These are phyloP conservation scores for Pampusana beccarii DNA, from an alignment of 2,113 vertebrate genomes.

Conservation along the genomic window DNA sequence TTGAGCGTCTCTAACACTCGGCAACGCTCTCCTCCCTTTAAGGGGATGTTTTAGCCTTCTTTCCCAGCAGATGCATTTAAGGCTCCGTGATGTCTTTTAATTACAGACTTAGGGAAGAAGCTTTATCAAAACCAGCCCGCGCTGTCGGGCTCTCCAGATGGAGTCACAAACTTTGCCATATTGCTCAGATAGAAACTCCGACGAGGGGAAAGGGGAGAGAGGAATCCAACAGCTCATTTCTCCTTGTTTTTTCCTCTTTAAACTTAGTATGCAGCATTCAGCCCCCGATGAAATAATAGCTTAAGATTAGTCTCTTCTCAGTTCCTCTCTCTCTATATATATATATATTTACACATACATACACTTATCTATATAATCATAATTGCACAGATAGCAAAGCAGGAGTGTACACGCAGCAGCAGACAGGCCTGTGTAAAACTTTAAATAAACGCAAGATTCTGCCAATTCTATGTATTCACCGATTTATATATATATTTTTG, in stretches of 20 bases:
- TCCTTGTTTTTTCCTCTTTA: not conserved
- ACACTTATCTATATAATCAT: not conserved
- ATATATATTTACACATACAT: not conserved
- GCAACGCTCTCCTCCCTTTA: slow-evolving; percentile 32
- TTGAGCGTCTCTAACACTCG: slow-evolving; percentile 11
- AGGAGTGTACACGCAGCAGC: not conserved
- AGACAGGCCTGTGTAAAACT: not conserved
- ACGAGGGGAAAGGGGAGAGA: not conserved
- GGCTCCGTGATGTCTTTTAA: slow-evolving; percentile 59
- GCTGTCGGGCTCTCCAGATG: slow-evolving; percentile 34
- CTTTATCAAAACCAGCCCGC: slow-evolving; percentile 17
- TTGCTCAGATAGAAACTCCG: not conserved
- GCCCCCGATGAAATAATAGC: not conserved
- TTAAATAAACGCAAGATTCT: not conserved
- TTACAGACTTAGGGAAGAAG: slow-evolving; percentile 44
- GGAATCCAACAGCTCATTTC: not conserved
- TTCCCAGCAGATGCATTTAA: slow-evolving; percentile 64
- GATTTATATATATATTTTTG: not conserved
- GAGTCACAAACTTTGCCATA: not conserved
- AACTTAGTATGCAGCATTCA: not conserved
- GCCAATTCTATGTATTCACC: not conserved
- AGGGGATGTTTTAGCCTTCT: slow-evolving; percentile 60
- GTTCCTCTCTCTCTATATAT: not conserved
- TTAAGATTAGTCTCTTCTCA: not conserved
- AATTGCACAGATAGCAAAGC: not conserved